These are phyloP conservation scores for Stegophylla sp. DNA, from an alignment of 2,888 invertebrate species.

Conservation along the genomic window DNA sequence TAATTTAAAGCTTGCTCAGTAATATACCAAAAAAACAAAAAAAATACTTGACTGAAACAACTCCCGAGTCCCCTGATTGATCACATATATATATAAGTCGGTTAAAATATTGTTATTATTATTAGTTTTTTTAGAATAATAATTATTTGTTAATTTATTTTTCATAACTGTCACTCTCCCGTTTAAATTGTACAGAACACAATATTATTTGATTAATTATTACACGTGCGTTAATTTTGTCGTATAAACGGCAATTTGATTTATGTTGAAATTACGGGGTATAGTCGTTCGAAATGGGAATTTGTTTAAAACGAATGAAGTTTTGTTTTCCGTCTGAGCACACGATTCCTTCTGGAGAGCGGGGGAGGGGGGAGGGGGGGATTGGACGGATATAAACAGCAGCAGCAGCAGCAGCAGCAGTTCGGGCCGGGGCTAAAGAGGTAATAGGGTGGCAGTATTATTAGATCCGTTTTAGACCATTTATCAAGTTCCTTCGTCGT, in stretches of 20 bases:
- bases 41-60: no score
- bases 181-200: no score
- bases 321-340: constrained; percentile 37
- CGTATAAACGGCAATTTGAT: constrained; percentile 27
- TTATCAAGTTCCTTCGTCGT: constrained; percentile 48
- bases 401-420: no score
- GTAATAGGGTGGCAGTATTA: constrained; percentile 38
- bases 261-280: constrained; percentile 11
- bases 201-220: no score
- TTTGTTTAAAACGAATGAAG: constrained; percentile 51
- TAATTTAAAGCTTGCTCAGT: no score
- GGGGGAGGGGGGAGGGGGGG: neutral
- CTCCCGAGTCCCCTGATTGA: no score
- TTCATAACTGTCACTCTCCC: no score
- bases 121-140: no score
- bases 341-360: neutral
- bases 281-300: constrained; percentile 23
- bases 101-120: no score
- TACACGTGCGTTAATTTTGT: neutral
- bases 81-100: no score
- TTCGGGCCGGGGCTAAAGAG: constrained; percentile 3
- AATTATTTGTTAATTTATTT: no score
- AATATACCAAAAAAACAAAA: no score
- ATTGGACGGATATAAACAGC: constrained; percentile 24
- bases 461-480: constrained; percentile 56